Evolutionary conservation across 2,888 invertebrate species (phyloP), one percentile per base, ranked within the genome.

Genomic region (Tholera decimalis): DNA sequence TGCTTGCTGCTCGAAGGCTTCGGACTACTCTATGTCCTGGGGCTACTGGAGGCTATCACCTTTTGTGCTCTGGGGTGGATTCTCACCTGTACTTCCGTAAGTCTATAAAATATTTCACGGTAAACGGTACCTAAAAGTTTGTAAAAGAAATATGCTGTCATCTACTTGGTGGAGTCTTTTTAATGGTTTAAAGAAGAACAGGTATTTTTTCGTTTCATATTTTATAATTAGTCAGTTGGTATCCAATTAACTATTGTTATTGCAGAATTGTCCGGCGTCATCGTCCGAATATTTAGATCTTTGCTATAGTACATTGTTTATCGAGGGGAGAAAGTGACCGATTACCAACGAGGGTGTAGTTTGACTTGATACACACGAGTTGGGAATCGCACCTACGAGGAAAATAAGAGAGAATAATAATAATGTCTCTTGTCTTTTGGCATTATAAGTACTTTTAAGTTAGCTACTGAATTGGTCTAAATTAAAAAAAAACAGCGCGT

Each of bases 51-150:
- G 89, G 98, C 98, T 0, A 96, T 98, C 26, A 97, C 98, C 0
- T 98, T 98, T 90, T 98, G 98, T 81, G 97, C 97, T 1, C 95
- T 98, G 6, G 98, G 98, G 8, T 98, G 98, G 97, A 98, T 98
- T 82, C 96, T 98, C 18, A 98, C 98, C 0, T 98, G 98, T 83
- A 98, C 98, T 83, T 98, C 98, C 85, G 98, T 98, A 95, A 97
- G 97, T 88, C 1, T 1, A 58, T n/a, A 7, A 18, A 9, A 41
- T 9, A 8, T 39, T 18, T n/a, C n/a, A n/a, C n/a, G n/a, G n/a
- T n/a, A n/a, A n/a, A 20, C 9, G 11, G 0, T 11, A 41, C 4
- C 28, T 3, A 28, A 8, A 41, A 5, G 41, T 20, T 18, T 11
- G 18, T 20, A 28, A 28, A 28, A 11, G 11, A 5, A 41, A 20